Evolutionary conservation across 2,113 vertebrate species (phyloP), one percentile per base, ranked within the genome.

Genomic region (Apodemus sylvaticus): DNA sequence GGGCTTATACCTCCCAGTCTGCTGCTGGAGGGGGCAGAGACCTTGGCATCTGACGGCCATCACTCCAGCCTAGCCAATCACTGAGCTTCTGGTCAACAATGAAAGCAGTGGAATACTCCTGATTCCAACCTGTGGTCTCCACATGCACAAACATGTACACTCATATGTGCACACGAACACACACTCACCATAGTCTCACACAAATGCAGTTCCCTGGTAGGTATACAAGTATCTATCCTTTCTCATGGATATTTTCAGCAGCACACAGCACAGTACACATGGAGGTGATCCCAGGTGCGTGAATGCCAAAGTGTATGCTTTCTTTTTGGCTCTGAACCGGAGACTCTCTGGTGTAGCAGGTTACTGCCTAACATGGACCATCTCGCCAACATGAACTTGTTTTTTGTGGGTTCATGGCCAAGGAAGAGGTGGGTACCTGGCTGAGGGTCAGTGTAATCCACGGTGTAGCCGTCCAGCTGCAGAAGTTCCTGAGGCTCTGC

Each of bases 381-480:
- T 29, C 60, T 14, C 51, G 29, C 86, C 14, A 7, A 17, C 19
- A 66, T 53, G 2, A 62, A n/a, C 6, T 64, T n/a, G 10, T 0
- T 0, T 39, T 2, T 66, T 51, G 7, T 17, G 70, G 29, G 51
- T 24, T 36, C 29, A 5, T 0, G 9, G 76, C 51, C 2, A 10
- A 1, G 0, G 1, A 5, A 0, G 0, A 5, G 6, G 17, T 88
- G 19, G 0, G 51, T 98, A 99, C 99, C 99, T 99, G 99, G 99
- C 97, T 99, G 99, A 1, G 99, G 99, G 98, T 99, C 99, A 0
- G 99, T 99, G 98, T 99, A 99, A 96, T 99, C 99, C 98, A 99
- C 99, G 22, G 99, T 99, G 98, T 99, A 99, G 96, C 99, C 99
- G 12, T 99, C 99, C 78, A 99, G 98, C 55, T 99, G 99, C 10